Conservation (phyloP, 2,113 vertebrate genomes). For the Rhynchomys soricoides region DNA sequence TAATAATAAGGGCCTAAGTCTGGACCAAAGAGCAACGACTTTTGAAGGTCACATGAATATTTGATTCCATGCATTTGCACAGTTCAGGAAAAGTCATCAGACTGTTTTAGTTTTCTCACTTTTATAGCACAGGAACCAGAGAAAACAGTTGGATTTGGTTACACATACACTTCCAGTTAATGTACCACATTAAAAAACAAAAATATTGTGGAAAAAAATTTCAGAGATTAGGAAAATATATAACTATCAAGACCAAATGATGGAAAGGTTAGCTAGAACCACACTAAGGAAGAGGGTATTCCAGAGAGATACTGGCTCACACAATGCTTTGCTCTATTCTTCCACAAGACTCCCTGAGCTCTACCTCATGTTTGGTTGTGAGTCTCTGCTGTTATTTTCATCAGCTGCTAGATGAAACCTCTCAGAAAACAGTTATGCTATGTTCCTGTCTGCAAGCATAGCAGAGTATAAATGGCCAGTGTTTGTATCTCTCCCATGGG, state of each 20-base stretch:
- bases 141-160: neutral
- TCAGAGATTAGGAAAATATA: neutral
- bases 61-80: neutral
- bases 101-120: neutral
- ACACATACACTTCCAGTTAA: neutral
- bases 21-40: neutral
- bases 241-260: neutral
- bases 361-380: too few species aligned
- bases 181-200: neutral
- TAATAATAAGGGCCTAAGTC: neutral
- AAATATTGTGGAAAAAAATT: neutral
- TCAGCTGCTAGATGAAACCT: too few species aligned
- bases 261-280: neutral
- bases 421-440: too few species aligned
- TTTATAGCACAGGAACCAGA: neutral
- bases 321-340: too few species aligned
- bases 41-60: neutral
- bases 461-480: too few species aligned
- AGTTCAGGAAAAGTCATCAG: neutral
- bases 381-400: too few species aligned
- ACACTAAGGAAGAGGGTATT: neutral
- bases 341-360: too few species aligned
- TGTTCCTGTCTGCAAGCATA: too few species aligned
- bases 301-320: neutral
- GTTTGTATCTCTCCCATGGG: too few species aligned